Percentiles rank a stretch among this genome's conserved stretches.
Evolutionary conservation across 2,113 vertebrate species (phyloP).

Genomic region (Orycteropus afer): DNA sequence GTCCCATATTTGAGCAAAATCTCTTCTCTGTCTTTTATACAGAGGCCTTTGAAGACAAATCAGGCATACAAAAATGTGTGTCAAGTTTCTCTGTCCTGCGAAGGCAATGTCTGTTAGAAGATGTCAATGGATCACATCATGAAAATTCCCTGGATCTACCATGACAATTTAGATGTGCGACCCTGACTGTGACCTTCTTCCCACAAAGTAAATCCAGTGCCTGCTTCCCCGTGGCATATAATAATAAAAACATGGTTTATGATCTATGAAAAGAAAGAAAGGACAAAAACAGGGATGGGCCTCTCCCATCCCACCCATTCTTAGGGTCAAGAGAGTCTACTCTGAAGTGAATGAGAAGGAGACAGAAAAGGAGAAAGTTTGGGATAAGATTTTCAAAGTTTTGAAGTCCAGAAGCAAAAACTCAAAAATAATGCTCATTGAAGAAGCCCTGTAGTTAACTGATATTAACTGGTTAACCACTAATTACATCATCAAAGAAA

Average conservation of each 20-base stretch:
- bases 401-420: not conserved
- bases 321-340: not conserved
- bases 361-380: not conserved
- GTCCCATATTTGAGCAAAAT: not conserved
- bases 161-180: slow-evolving; percentile 42
- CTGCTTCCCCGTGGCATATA: not conserved
- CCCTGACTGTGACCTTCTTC: slow-evolving; percentile 18
- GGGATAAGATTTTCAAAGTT: not conserved
- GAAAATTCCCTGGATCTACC: not conserved
- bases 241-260: slow-evolving; percentile 32
- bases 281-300: not conserved
- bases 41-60: slow-evolving; percentile 28
- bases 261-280: slow-evolving; percentile 51
- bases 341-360: slow-evolving; percentile 10
- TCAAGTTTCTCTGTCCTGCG: slow-evolving; percentile 18
- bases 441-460: slow-evolving; percentile 18
- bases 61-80: slow-evolving; percentile 10
- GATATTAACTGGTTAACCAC: not conserved
- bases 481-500: slow-evolving; percentile 45
- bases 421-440: slow-evolving; percentile 1
- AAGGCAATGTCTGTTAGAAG: not conserved
- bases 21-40: slow-evolving; percentile 20
- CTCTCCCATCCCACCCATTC: not conserved
- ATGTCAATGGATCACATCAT: not conserved
- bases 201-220: not conserved